Percentiles rank a stretch among this genome's conserved stretches.
These are phyloP conservation scores for Adelges cooleyi DNA, from an alignment of 1,140 invertebrate species.

Conservation along the genomic window DNA sequence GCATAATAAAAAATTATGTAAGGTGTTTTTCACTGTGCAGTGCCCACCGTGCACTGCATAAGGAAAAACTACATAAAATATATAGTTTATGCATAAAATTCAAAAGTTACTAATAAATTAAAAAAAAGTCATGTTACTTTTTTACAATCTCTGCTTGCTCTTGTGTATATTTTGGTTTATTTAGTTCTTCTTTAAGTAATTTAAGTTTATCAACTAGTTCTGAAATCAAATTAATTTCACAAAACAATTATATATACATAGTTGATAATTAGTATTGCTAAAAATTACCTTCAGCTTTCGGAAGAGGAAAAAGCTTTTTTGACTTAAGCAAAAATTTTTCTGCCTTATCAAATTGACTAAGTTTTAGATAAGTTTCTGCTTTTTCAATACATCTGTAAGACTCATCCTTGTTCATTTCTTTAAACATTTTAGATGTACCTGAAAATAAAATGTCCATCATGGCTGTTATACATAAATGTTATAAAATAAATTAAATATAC, in stretches of 20 bases:
- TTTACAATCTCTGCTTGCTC: not conserved
- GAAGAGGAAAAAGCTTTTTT: slow-evolving; percentile 67
- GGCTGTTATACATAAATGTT: too few relatives aligned
- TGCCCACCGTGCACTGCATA: too few relatives aligned
- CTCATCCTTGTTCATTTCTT: slow-evolving; percentile 92
- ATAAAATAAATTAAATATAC: too few relatives aligned
- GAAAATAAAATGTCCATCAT: too few relatives aligned
- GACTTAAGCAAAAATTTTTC: slow-evolving; percentile 81
- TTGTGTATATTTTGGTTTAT: not conserved
- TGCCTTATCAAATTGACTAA: slow-evolving; percentile 73
- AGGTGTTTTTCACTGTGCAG: too few relatives aligned
- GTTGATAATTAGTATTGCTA: not conserved
- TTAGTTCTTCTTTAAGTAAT: not conserved
- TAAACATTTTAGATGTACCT: slow-evolving; percentile 37
- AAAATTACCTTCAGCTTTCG: slow-evolving; percentile 63
- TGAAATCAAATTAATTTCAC: not conserved
- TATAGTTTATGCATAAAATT: too few relatives aligned
- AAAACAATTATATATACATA: not conserved
- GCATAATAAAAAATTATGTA: too few relatives aligned
- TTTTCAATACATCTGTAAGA: slow-evolving; percentile 76
- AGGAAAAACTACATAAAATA: too few relatives aligned
- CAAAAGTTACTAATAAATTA: not conserved
- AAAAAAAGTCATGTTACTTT: not conserved
- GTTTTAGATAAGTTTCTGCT: slow-evolving; percentile 60
- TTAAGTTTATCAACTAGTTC: not conserved